Base-by-base conservation (phyloP, 2,797 vertebrate genomes). In the Micromesistius poutassou region DNA sequence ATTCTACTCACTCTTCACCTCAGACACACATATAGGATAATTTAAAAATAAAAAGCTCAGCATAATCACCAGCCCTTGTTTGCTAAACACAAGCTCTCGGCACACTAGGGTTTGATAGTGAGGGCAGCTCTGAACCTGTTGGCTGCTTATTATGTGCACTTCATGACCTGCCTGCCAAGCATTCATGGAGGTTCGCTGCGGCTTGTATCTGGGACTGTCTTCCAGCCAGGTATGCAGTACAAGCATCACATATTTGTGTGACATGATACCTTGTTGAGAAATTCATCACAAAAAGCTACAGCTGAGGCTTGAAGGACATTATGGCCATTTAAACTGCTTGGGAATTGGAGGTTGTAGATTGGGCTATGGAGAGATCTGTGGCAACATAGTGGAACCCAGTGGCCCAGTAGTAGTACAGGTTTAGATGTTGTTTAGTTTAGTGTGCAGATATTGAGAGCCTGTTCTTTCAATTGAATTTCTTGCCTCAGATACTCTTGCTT, bases 61-160 rank as follows among this genome's bases (percentile, higher is more conserved):
- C 62, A 68, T 68, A 28, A 68, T n/a, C 62, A 28, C 62, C n/a
- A 25, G 7, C 62, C 62, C 62, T 28, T 68, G 62, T 68, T 68
- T 68, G 62, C 25, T 28, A 25, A 68, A 68, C 62, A 68, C 62
- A 68, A 28, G 62, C 62, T 68, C 25, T 28, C 3, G 3, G 0
- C 7, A 22, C 6, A n/a, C 55, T 25, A n/a, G 25, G 10, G 62
- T 68, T 25, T 25, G 62, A 68, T 68, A 68, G 10, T 10, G n/a
- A 68, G 62, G 62, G 62, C 62, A 68, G 62, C 62, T 68, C 62
- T 68, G n/a, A 68, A 68, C 62, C 62, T 28, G 62, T 68, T 28
- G 62, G 25, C 62, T 68, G n/a, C 62, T 28, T 9, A 62, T 50
- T 25, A 35, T 35, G 55, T 25, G 55, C 55, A 62, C 22, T n/a